Evolutionary conservation across 2,797 vertebrate species (phyloP).

Genomic region (Microcaecilia unicolor): DNA sequence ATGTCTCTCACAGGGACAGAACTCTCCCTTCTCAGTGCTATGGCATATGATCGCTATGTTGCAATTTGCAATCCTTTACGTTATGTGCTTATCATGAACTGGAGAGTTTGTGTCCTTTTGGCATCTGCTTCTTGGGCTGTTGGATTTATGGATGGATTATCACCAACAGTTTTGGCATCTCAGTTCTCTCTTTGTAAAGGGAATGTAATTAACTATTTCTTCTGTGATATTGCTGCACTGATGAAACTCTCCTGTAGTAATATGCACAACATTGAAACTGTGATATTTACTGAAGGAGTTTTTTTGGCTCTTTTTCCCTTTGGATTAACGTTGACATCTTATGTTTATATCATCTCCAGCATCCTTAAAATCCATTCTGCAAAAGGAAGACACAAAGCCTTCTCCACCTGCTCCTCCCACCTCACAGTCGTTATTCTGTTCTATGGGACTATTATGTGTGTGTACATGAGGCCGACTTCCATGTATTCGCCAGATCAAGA

Average conservation of each 20-base stretch:
- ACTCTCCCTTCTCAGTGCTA: not conserved
- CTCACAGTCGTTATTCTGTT: too few species aligned
- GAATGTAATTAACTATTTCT: too few species aligned
- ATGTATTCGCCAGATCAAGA: too few species aligned
- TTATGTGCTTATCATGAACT: too few species aligned
- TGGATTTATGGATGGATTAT: too few species aligned
- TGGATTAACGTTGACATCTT: not conserved
- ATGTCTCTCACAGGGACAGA: not conserved
- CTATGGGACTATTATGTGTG: too few species aligned
- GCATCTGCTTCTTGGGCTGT: too few species aligned
- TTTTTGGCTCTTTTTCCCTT: conserved; percentile 2
- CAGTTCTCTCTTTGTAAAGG: too few species aligned
- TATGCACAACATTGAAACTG: conserved; percentile 1
- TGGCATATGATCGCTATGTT: conserved; percentile 6
- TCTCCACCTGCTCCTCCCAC: too few species aligned
- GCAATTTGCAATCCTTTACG: conserved; percentile 6
- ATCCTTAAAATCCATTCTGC: not conserved
- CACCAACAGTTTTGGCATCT: too few species aligned
- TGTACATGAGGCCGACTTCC: too few species aligned
- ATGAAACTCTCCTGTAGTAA: conserved; percentile 26
- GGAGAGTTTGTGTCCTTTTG: too few species aligned
- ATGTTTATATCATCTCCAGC: not conserved
- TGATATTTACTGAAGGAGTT: conserved; percentile 3
- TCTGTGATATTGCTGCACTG: conserved; percentile 30
- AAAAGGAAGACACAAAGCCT: not conserved